A percentile compares a stretch with the other conserved stretches of the same genome.
Conservation (phyloP, 2,113 vertebrate species). For the Leptodactylus fuscus region DNA sequence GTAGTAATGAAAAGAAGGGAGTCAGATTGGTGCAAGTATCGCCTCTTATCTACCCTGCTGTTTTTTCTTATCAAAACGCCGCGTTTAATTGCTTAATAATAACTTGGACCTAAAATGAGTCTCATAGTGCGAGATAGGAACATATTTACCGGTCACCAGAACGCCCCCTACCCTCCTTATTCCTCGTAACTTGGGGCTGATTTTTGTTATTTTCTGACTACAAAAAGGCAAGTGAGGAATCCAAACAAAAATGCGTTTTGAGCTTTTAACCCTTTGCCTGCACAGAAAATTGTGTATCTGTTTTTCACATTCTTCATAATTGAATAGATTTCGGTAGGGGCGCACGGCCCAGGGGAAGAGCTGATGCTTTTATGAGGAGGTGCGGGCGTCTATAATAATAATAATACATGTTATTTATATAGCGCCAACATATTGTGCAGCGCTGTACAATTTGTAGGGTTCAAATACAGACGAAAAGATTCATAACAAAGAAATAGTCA, state of each 20-base stretch:
- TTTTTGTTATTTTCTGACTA: background rate
- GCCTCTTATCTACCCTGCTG: background rate
- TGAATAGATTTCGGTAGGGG: too few relatives aligned
- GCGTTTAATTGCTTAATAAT: conserved; percentile 38
- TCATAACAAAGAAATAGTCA: too few relatives aligned
- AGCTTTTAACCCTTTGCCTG: too few relatives aligned
- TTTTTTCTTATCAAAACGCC: conserved; percentile 33
- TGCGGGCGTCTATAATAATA: too few relatives aligned
- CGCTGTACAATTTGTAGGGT: too few relatives aligned
- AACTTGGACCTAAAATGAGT: conserved; percentile 21
- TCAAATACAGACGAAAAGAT: too few relatives aligned
- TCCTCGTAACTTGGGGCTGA: background rate
- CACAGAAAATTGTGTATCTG: too few relatives aligned
- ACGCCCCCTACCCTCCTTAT: background rate
- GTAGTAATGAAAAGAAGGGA: conserved; percentile 31
- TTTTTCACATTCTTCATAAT: too few relatives aligned
- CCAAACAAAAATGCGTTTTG: background rate
- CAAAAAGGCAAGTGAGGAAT: background rate
- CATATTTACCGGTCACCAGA: conserved; percentile 19
- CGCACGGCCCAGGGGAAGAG: too few relatives aligned
- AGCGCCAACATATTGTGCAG: too few relatives aligned
- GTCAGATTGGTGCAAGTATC: conserved; percentile 33
- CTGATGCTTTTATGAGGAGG: too few relatives aligned
- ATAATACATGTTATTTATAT: too few relatives aligned
- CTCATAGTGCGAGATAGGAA: background rate